A percentile compares a stretch with the other conserved stretches of the same genome.
Conservation (phyloP, 2,888 invertebrate species). For the Drosophila merina region DNA sequence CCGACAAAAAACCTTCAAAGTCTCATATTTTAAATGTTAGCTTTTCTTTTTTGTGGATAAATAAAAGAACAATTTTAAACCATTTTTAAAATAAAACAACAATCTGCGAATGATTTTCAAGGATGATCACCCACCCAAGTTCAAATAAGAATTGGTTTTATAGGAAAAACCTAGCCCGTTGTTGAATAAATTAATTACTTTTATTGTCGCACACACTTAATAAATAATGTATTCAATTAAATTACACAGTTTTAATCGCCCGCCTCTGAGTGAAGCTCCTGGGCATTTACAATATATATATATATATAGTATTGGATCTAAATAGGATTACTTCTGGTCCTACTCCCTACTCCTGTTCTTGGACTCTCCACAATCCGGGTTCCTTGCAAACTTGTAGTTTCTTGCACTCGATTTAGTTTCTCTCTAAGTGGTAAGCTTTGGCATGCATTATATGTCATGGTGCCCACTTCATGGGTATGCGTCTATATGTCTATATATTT, state of each 20-base stretch:
- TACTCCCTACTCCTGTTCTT: neutral
- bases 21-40: no score
- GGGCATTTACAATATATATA: constrained; percentile 40
- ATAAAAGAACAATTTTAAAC: no score
- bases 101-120: no score
- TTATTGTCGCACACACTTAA: constrained; percentile 83
- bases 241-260: constrained; percentile 63
- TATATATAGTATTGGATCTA: constrained; percentile 55
- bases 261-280: constrained; percentile 31
- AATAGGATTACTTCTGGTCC: constrained; percentile 33
- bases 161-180: neutral
- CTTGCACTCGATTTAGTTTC: constrained; percentile 70
- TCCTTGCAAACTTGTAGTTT: constrained; percentile 64
- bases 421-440: constrained; percentile 81
- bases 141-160: no score
- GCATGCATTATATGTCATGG: constrained; percentile 83
- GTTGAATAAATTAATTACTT: constrained; percentile 82
- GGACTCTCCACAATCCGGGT: neutral
- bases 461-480: constrained; percentile 54
- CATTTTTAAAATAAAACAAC: no score
- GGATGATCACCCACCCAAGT: no score
- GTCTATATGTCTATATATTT: constrained; percentile 33
- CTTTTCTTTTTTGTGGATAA: no score
- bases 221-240: constrained; percentile 56
- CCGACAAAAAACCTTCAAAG: no score